Base-by-base conservation (phyloP, 2,888 invertebrate species). In the Seira sanloemensis region DNA sequence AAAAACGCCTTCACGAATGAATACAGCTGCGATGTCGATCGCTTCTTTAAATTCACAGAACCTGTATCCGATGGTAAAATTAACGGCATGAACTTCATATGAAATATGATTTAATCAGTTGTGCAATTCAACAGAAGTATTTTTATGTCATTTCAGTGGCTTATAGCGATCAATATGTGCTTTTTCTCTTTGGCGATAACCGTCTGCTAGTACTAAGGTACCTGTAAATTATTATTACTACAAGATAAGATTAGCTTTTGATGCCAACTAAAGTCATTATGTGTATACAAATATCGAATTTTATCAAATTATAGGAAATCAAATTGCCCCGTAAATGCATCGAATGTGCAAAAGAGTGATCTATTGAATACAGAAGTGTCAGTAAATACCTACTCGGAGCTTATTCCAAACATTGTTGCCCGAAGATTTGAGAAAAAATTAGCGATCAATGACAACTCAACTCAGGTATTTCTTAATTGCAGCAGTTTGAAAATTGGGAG, bases 131-230 rank as follows among this genome's bases (percentile, higher is more conserved):
- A n/a, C n/a, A n/a, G n/a, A n/a, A n/a, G n/a, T n/a, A n/a, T n/a
- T n/a, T n/a, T n/a, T n/a, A n/a, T n/a, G n/a, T n/a, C n/a, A n/a
- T n/a, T n/a, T n/a, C 50, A 88, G 88, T 86, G 27, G 85, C 87
- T 46, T 88, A 88, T 77, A 87, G 86, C 75, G 84, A 85, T 66
- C 79, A 85, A 16, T 75, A 84, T 69, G 88, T 88, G 12, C 25
- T 88, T 23, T 88, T 88, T 82, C 74, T 88, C 78, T 88, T 88
- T 82, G 83, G 85, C 16, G 88, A 88, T 68, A 87, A 87, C 77
- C 86, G 87, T 21, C 78, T 88, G 62, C 85, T 87, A n/a, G 71
- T 88, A 46, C 78, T 86, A 69, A 86, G 88, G 88, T 88, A n/a
- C n/a, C n/a, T n/a, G n/a, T n/a, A n/a, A n/a, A n/a, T n/a, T n/a